Conservation (phyloP, 1,140 invertebrate species). For the Ephestia elutella region DNA sequence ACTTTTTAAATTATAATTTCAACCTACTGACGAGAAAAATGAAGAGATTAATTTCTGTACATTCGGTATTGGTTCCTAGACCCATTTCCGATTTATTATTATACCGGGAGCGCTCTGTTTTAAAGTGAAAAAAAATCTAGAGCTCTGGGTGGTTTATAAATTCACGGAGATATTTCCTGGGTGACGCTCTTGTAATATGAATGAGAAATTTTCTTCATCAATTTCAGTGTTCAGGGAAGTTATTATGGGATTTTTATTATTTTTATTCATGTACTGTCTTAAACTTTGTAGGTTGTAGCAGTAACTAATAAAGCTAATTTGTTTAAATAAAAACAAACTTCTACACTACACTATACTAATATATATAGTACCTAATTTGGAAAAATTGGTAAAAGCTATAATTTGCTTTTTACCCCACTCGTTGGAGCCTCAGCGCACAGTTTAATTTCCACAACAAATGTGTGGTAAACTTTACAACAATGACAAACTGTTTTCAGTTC, state of each 20-base stretch:
- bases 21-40: too few species aligned
- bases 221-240: not conserved
- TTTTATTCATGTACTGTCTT: not conserved
- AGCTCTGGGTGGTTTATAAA: slow-evolving; percentile 22
- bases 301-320: too few species aligned
- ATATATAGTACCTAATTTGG: too few species aligned
- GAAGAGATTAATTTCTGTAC: not conserved
- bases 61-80: slow-evolving; percentile 7
- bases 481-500: not conserved
- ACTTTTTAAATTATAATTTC: too few species aligned
- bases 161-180: not conserved
- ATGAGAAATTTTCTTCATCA: not conserved
- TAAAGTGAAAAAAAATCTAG: slow-evolving; percentile 29
- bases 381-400: too few species aligned
- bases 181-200: not conserved
- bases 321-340: too few species aligned
- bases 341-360: too few species aligned
- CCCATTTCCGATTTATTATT: slow-evolving; percentile 35
- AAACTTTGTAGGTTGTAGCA: too few species aligned
- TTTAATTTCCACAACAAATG: not conserved
- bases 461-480: slow-evolving; percentile 2
- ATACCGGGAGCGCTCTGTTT: slow-evolving; percentile 14
- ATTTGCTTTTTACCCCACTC: too few species aligned
- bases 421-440: too few species aligned
- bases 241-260: not conserved